Percentiles rank a stretch among this genome's conserved stretches.
Evolutionary conservation across 2,797 vertebrate genomes (phyloP).

Genomic region (Sitta carolinensis): DNA sequence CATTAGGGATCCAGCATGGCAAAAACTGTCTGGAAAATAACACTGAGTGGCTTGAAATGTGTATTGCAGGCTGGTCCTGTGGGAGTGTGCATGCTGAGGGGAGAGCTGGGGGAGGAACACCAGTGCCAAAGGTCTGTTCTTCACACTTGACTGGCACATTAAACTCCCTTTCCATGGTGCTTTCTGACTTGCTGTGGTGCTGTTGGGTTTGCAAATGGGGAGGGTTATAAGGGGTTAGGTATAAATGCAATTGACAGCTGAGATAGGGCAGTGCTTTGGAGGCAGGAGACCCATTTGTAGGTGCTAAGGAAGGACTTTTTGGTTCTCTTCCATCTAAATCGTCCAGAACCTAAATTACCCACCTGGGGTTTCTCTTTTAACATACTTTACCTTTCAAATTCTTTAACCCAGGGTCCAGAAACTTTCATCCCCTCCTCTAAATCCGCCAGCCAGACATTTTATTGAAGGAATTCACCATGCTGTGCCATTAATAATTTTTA

Average conservation of each 20-base stretch:
- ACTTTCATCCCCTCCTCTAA: neutral
- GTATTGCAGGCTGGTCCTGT: neutral
- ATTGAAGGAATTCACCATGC: neutral
- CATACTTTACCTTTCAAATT: neutral
- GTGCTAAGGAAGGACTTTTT: neutral
- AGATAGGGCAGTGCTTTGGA: neutral
- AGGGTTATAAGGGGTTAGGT: neutral
- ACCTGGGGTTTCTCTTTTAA: neutral
- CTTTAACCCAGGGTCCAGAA: neutral
- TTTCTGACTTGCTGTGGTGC: neutral
- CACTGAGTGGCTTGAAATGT: constrained; percentile 46
- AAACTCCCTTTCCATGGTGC: neutral
- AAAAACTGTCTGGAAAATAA: constrained; percentile 62
- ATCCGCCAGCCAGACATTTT: neutral
- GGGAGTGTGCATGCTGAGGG: neutral
- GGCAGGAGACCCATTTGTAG: neutral
- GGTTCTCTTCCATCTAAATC: neutral
- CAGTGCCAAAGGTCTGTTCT: constrained; percentile 48
- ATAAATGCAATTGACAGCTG: neutral
- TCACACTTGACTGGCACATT: neutral
- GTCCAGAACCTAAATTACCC: neutral
- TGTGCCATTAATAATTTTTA: neutral
- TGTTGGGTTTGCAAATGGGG: neutral
- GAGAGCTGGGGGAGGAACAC: neutral
- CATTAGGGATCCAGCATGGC: constrained; percentile 15